Evolutionary conservation across 2,888 invertebrate species (phyloP).

Genomic region (Lasioglossum pauxillum): DNA sequence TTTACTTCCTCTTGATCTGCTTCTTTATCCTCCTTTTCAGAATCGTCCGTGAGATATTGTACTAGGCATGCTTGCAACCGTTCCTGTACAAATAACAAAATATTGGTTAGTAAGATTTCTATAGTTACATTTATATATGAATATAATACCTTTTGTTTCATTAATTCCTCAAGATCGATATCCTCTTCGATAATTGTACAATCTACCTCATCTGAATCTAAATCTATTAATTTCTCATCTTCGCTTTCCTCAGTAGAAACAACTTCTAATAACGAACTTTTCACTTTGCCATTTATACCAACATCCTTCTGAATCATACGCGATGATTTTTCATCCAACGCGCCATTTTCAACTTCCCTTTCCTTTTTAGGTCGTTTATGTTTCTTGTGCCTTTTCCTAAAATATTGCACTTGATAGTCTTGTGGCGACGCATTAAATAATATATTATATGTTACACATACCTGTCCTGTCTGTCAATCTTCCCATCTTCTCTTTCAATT

Average conservation of each 20-base stretch:
- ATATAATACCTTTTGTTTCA: slow-evolving; percentile 92
- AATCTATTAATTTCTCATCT: slow-evolving; percentile 82
- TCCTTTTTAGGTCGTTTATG: slow-evolving; percentile 80
- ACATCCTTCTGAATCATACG: slow-evolving; percentile 71
- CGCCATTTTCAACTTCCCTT: slow-evolving; percentile 79
- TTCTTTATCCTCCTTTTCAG: slow-evolving; percentile 86
- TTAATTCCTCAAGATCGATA: slow-evolving; percentile 94
- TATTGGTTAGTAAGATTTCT: neutral
- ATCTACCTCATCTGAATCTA: slow-evolving; percentile 86
- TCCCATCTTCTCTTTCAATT: slow-evolving; percentile 76
- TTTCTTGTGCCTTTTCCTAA: slow-evolving; percentile 82
- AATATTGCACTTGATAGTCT: slow-evolving; percentile 22
- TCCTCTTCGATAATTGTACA: slow-evolving; percentile 92
- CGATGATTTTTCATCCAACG: slow-evolving; percentile 74
- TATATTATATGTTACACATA: slow-evolving; percentile 42
- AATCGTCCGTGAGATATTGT: slow-evolving; percentile 90
- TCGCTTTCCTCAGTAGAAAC: slow-evolving; percentile 82
- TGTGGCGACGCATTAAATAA: neutral
- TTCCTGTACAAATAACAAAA: slow-evolving; percentile 79
- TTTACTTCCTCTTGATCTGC: slow-evolving; percentile 82
- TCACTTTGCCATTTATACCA: slow-evolving; percentile 80
- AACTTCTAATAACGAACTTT: slow-evolving; percentile 78
- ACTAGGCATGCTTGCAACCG: slow-evolving; percentile 91
- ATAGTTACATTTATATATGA: neutral
- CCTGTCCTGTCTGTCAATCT: slow-evolving; percentile 77